Evolutionary conservation across 2,113 vertebrate species (phyloP), one percentile per base, ranked within the genome.

Genomic region (Mixornis gularis): DNA sequence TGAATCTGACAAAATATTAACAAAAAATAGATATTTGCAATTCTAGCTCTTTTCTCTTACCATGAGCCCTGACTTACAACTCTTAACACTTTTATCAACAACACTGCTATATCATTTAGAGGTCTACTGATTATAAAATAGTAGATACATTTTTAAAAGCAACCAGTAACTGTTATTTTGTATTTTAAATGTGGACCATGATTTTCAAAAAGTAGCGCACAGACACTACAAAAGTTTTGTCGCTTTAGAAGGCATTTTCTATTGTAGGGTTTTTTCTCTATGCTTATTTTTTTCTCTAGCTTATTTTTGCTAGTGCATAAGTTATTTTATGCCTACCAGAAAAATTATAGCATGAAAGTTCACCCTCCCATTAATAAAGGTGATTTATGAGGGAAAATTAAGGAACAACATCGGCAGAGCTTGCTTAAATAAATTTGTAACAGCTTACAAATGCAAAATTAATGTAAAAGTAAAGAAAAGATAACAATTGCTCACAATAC

Each of bases 251-350:
- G 19, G 1, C 10, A 34, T 32, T 58, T 30, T 65, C 27, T 46
- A 13, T 0, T 1, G 6, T 15, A 27, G 9, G 8, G 5, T 2
- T 40, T 74, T 73, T 53, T 11, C 27, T 52, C 4, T n/a, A 12
- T 40, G 26, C 4, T 21, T 17, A 3, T 22, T 27, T 58, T 74
- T 83, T 55, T 30, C 12, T 68, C 8, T 38, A 38, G 38, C 1
- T 68, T 59, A 40, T 8, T 79, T 79, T 86, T 80, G 6, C 34
- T 77, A 73, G 2, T 38, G 8, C 5, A 3, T 49, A 55, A 43
- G 4, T 38, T 56, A 65, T 72, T 69, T 90, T 79, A 62, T 36
- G 16, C 13, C 32, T 70, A 65, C 12, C 9, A 65, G 44, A 69
- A 68, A 78, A 68, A 79, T 18, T 65, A 58, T 25, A 38, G 34